Base-by-base conservation (phyloP, 1,140 invertebrate genomes). In the Rhynchophorus ferrugineus region DNA sequence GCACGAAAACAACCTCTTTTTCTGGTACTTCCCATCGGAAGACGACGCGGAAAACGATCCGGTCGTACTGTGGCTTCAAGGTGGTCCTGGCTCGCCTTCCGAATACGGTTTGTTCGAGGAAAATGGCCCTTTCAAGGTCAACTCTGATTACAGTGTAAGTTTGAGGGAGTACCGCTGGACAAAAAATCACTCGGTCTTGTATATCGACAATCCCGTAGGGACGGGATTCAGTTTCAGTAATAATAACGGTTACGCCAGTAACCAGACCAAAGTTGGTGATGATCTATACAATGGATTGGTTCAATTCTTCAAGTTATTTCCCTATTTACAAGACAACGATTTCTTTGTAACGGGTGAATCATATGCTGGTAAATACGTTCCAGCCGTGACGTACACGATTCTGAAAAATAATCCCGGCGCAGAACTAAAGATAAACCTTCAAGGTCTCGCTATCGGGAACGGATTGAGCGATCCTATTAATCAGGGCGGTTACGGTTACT, bases 151-250 rank as follows among this genome's bases (percentile, higher is more conserved):
- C 3, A 44, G 9, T 20, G 33, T 56, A 2, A 16, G 11, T 18
- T 39, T 49, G 13, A 43, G 46, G 1, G 46, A 56, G 56, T 78
- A 80, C 54, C 79, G 84, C 0, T 91, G 88, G 88, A 82, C 78
- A 29, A 74, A 75, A 18, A 78, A 76, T 20, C 83, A 85, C 61
- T 82, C 82, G 49, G 65, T 91, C 49, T 63, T 91, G 1, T 91
- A 87, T 61, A 83, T 91, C 44, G 89, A 93, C 64, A 90, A 88
- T 67, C 89, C 89, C 2, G 87, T 89, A 13, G 86, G 85, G 8
- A 82, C 85, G 35, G 84, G 84, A 2, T 86, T 76, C 62, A 87
- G 84, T 68, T 85, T 84, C 54, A 85, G 83, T 13, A 48, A 20
- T 2, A 69, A 69, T 14, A 29, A 11, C n/a, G 78, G 82, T 9